Conservation (phyloP, 2,888 invertebrate genomes). For the Drymonia ruficornis region DNA sequence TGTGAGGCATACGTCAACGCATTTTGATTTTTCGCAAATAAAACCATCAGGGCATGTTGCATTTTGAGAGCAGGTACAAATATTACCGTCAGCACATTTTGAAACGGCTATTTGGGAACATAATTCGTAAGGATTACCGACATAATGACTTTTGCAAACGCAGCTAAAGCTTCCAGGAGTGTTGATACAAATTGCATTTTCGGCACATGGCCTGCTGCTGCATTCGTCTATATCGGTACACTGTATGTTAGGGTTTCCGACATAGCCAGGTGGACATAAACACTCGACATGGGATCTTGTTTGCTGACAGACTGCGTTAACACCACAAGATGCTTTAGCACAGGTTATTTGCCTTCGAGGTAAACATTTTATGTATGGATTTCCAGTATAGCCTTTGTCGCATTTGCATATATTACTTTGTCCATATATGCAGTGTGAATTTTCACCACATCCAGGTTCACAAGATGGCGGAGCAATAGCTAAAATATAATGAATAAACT, state of each 20-base stretch:
- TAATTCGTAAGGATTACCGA: conserved; percentile 94
- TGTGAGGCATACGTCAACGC: conserved; percentile 90
- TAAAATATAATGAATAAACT: conserved; percentile 63
- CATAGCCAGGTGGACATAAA: conserved; percentile 91
- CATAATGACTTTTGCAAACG: conserved; percentile 92
- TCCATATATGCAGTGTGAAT: conserved; percentile 95
- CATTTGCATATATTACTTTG: conserved; percentile 91
- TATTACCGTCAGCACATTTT: conserved; percentile 88
- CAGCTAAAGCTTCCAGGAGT: conserved; percentile 95
- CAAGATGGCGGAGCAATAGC: conserved; percentile 92
- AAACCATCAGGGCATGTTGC: conserved; percentile 91
- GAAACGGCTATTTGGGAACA: conserved; percentile 89
- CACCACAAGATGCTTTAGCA: conserved; percentile 89
- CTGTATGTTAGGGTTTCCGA: conserved; percentile 94
- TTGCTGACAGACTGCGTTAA: conserved; percentile 91
- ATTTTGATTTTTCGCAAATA: conserved; percentile 89
- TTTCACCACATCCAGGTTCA: conserved; percentile 91
- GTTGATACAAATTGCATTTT: conserved; percentile 95
- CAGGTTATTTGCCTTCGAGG: conserved; percentile 89
- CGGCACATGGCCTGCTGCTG: conserved; percentile 90
- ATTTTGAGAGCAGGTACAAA: conserved; percentile 89
- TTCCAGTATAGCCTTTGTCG: conserved; percentile 92
- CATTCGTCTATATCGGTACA: conserved; percentile 95
- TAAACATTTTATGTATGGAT: conserved; percentile 93
- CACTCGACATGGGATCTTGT: conserved; percentile 91